Evolutionary conservation across 2,888 invertebrate genomes (phyloP).

Genomic region (Coronaproctus castanopsis): DNA sequence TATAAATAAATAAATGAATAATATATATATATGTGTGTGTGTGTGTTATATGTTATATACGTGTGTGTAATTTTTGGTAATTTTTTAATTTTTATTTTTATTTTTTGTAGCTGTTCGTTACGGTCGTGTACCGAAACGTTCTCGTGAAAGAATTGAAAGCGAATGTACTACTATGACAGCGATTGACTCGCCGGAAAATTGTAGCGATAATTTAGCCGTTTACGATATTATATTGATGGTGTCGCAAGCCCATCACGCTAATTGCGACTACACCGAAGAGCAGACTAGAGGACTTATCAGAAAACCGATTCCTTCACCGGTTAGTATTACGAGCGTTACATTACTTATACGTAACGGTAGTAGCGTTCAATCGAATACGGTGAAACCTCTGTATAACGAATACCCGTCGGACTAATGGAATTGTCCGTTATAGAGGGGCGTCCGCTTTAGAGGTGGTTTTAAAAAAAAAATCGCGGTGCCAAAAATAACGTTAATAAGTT

Average conservation of each 20-base stretch:
- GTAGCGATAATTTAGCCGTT: constrained; percentile 36
- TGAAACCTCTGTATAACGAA: neutral
- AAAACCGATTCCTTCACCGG: constrained; percentile 44
- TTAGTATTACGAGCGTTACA: too few species aligned
- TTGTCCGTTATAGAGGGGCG: too few species aligned
- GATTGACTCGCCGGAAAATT: constrained; percentile 24
- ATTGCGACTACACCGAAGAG: constrained; percentile 76
- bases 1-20: too few species aligned
- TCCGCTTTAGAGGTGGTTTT: too few species aligned
- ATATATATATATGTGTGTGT: too few species aligned
- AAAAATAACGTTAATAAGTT: too few species aligned
- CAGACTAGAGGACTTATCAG: constrained; percentile 46
- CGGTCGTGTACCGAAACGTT: constrained; percentile 85
- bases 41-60: too few species aligned
- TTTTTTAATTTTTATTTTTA: too few species aligned
- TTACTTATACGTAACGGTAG: too few species aligned
- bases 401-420: neutral
- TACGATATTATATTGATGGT: constrained; percentile 62
- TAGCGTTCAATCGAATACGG: too few species aligned
- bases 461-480: too few species aligned
- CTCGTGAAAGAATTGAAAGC: constrained; percentile 52
- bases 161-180: constrained; percentile 24
- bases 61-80: too few species aligned
- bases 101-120: constrained; percentile 70
- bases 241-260: constrained; percentile 64